phyloP scores from a whole-genome alignment of 2,888 invertebrate genomes.

The Sturmia bella region DNA sequence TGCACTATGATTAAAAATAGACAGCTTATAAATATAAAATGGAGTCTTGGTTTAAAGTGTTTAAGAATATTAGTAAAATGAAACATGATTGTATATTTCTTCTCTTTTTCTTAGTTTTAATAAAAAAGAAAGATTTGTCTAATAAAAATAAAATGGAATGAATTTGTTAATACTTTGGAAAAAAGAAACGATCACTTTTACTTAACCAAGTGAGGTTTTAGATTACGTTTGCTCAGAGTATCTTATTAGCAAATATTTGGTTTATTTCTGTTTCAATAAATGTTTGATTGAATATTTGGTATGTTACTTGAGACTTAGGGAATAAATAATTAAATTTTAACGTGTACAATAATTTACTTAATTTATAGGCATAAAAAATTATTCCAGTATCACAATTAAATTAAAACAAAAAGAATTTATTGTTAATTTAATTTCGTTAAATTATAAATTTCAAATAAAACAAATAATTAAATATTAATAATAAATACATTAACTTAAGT shows the following conservation, averaged over 20 bases:
- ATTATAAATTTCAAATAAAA: constrained; percentile 6
- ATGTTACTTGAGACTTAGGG: constrained; percentile 62
- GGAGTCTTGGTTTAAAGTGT: constrained; percentile 53
- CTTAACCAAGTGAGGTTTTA: neutral
- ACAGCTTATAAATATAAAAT: constrained; percentile 54
- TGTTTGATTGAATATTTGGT: constrained; percentile 63
- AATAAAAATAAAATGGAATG: constrained; percentile 49
- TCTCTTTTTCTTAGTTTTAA: constrained; percentile 3
- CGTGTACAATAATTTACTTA: constrained; percentile 12
- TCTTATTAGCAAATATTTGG: constrained; percentile 58
- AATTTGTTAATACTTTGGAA: constrained; percentile 33
- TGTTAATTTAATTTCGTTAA: neutral
- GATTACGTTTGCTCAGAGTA: constrained; percentile 10
- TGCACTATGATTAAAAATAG: constrained; percentile 42
- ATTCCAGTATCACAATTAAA: constrained; percentile 53
- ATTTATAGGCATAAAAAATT: constrained; percentile 6
- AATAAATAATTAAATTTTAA: constrained; percentile 30
- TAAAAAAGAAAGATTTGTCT: neutral
- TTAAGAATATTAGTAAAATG: constrained; percentile 7
- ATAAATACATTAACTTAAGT: neutral
- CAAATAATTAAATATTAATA: constrained; percentile 11
- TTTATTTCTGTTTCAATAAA: constrained; percentile 42
- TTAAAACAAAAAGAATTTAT: constrained; percentile 29
- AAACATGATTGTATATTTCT: constrained; percentile 43
- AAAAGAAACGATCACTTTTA: constrained; percentile 4